phyloP scores from a whole-genome alignment of 2,113 vertebrate species.

The Clupea harengus region DNA sequence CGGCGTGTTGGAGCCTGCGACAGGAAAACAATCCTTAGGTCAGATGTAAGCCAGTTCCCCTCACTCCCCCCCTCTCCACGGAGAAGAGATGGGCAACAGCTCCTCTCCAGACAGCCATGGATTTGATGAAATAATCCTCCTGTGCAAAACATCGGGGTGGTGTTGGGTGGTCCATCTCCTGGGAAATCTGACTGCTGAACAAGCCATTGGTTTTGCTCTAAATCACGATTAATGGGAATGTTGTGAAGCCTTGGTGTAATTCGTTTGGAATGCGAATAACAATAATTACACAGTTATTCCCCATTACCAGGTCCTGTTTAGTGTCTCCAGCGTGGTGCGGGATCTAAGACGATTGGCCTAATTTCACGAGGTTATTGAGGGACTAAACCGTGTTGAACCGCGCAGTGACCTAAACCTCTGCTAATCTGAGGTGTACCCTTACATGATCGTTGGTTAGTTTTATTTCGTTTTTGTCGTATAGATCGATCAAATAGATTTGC shows the following conservation, averaged over 20 bases:
- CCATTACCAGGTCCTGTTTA: background rate
- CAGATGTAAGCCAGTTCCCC: conserved; percentile 17
- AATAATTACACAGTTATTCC: background rate
- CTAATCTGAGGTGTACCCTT: background rate
- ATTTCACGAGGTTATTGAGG: background rate
- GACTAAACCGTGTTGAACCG: background rate
- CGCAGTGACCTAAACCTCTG: no score
- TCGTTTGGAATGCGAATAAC: background rate
- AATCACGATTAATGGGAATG: conserved; percentile 8
- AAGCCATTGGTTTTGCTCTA: background rate
- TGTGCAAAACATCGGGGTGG: background rate
- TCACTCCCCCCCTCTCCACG: background rate
- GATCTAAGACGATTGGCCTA: background rate
- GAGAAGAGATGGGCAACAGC: background rate
- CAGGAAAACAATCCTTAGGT: conserved; percentile 33
- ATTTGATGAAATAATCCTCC: background rate
- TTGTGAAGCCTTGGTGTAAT: background rate
- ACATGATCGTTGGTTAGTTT: background rate
- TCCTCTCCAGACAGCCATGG: background rate
- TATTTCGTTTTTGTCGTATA: no score
- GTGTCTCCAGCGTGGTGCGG: background rate
- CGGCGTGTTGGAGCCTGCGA: conserved; percentile 33
- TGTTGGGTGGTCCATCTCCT: conserved; percentile 19
- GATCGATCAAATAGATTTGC: no score
- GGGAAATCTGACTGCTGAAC: background rate